Base-by-base conservation (phyloP, 1,140 invertebrate species). In the Octopus bimaculoides region DNA sequence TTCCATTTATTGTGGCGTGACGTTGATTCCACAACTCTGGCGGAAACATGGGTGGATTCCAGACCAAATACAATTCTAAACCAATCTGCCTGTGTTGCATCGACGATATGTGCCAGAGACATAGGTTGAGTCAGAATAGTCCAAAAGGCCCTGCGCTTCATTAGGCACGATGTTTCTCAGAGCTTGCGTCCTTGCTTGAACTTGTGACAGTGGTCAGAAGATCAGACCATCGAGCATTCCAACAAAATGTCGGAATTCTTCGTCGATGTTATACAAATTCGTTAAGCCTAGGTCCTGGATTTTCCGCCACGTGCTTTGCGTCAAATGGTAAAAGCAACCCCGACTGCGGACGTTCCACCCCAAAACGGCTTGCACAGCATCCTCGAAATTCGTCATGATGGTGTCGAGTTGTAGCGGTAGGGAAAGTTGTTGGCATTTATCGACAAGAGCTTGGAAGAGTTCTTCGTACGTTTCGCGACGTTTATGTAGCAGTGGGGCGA, bases 281-380 rank as follows among this genome's bases (percentile, higher is more conserved):
- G 61, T 66, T 66, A 66, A n/a, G n/a, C 61, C 61, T 14, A 66
- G 61, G 61, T n/a, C 3, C 3, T 66, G 61, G n/a, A 66, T n/a
- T 66, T 66, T 66, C 61, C 61, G n/a, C 61, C 61, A 66, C 9
- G 61, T 66, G n/a, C 61, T 66, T 66, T 66, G 61, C n/a, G n/a
- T 66, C 61, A 66, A n/a, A 66, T 66, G 61, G n/a, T 66, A 66
- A n/a, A 66, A 66, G 61, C 61, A 66, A 66, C 61, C 61, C n/a
- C 61, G 9, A 66, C 61, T 66, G 9, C n/a, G 9, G n/a, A 66
- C n/a, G n/a, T 66, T 9, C 61, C 61, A 66, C 9, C n/a, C 61
- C 9, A 66, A 66, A 10, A 66, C 61, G 9, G 61, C 61, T 10
- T 66, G 9, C 61, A 66, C 61, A 66, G 61, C 61, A 66, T 66